These are phyloP conservation scores for Hyperopisus bebe DNA, from an alignment of 2,113 vertebrate species.

Conservation along the genomic window DNA sequence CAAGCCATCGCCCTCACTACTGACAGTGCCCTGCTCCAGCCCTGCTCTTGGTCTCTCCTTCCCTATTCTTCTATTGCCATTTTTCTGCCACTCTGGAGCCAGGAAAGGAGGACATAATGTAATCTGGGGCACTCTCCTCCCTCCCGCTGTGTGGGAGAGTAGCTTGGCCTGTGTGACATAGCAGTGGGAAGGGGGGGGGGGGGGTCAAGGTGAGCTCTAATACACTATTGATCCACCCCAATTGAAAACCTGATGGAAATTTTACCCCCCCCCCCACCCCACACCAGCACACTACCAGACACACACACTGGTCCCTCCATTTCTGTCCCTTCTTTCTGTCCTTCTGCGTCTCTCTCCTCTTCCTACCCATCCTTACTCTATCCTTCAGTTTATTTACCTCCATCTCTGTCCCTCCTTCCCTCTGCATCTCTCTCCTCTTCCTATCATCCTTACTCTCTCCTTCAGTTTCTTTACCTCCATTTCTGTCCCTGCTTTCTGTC, in stretches of 20 bases:
- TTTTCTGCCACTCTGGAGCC: constrained; percentile 69
- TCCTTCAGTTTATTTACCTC: background rate
- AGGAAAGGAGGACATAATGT: constrained; percentile 63
- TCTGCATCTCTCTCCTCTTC: constrained; percentile 34
- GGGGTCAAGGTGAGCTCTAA: constrained; percentile 78
- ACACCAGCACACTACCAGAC: constrained; percentile 26
- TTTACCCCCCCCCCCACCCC: constrained; percentile 57
- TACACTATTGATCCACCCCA: constrained; percentile 76
- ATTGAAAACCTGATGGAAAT: constrained; percentile 80
- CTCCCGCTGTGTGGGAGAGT: constrained; percentile 64
- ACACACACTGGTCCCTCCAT: constrained; percentile 22
- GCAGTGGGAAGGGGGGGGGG: constrained; percentile 50
- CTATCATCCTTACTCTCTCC: constrained; percentile 22
- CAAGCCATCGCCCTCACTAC: background rate
- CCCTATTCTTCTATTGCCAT: constrained; percentile 54
- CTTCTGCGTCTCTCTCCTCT: constrained; percentile 33
- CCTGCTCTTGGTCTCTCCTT: background rate
- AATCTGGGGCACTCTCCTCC: constrained; percentile 60
- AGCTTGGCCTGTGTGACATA: constrained; percentile 64
- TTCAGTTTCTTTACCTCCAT: background rate
- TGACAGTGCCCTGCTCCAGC: background rate
- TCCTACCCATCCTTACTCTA: constrained; percentile 23
- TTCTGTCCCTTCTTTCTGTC: constrained; percentile 25
- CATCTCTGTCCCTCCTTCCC: constrained; percentile 25
- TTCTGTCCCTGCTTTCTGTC: constrained; percentile 23